These are phyloP conservation scores for Exaiptasia diaphana DNA, from an alignment of 64 coral and sea anemone species.

Conservation along the genomic window DNA sequence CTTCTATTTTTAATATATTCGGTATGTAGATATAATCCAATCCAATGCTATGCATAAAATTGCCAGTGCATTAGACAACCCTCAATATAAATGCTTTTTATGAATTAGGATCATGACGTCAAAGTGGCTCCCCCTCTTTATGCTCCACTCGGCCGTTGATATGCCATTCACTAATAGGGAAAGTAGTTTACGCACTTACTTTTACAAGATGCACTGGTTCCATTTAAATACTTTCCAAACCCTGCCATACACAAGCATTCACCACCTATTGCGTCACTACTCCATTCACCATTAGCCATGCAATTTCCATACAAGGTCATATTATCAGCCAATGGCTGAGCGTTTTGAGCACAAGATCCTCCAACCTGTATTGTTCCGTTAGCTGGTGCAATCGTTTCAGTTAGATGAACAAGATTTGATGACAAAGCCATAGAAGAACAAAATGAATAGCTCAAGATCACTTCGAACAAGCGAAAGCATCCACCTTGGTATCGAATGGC, in stretches of 20 bases:
- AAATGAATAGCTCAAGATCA: slow-evolving; percentile 5
- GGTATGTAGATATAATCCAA: no score
- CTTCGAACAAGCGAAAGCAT: background rate
- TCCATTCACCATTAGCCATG: slow-evolving; percentile 28
- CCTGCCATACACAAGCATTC: background rate
- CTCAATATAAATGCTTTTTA: background rate
- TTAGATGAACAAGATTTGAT: background rate
- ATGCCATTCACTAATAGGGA: background rate
- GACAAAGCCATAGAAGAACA: slow-evolving; percentile 4
- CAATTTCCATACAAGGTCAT: slow-evolving; percentile 14
- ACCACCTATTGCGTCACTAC: background rate
- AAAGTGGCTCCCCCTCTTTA: background rate
- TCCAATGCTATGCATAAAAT: no score
- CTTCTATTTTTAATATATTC: no score
- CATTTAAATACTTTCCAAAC: background rate
- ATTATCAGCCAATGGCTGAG: background rate
- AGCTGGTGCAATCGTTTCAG: slow-evolving; percentile 16
- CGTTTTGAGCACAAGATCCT: slow-evolving; percentile 10
- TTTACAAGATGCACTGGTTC: background rate
- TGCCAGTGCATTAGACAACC: no score
- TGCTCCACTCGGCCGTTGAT: background rate
- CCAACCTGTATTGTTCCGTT: slow-evolving; percentile 20
- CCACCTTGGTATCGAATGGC: slow-evolving; percentile 33
- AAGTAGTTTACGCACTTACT: background rate
- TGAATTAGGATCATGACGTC: background rate